A percentile compares a stretch with the other conserved stretches of the same genome.
phyloP scores from a whole-genome alignment of 1,140 invertebrate genomes.

The Diorhabda carinulata region DNA sequence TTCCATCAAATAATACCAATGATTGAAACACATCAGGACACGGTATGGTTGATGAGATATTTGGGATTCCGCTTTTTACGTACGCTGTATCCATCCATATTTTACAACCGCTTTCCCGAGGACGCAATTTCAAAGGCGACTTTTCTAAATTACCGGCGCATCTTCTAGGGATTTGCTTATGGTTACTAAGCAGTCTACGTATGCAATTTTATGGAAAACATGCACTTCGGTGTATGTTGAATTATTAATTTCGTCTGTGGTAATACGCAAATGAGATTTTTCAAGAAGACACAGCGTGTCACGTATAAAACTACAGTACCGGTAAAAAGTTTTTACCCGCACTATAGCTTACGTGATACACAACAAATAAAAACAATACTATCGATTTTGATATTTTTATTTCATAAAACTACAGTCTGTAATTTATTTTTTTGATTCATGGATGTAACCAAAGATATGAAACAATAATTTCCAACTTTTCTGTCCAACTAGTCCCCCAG shows the following conservation, averaged over 20 bases:
- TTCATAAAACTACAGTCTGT: too few species aligned
- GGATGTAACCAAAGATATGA: too few species aligned
- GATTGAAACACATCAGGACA: constrained; percentile 39
- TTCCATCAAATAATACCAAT: constrained; percentile 33
- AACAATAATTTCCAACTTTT: too few species aligned
- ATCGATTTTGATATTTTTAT: too few species aligned
- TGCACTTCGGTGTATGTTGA: neutral
- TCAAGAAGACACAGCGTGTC: neutral
- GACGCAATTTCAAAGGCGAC: constrained; percentile 31
- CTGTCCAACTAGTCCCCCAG: too few species aligned
- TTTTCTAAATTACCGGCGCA: constrained; percentile 31
- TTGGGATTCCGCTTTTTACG: constrained; percentile 42
- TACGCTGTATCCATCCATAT: constrained; percentile 40
- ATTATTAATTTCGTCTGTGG: neutral
- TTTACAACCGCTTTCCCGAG: constrained; percentile 35
- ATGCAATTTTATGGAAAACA: neutral
- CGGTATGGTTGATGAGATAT: constrained; percentile 40
- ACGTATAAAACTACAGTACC: too few species aligned
- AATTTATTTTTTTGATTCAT: too few species aligned
- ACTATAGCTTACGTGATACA: too few species aligned
- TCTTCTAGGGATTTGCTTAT: constrained; percentile 28
- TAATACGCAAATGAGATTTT: constrained; percentile 2
- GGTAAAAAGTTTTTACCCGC: too few species aligned
- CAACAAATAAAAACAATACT: too few species aligned
- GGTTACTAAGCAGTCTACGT: neutral